Conservation (phyloP, 2,797 vertebrate genomes). For the Carcharodon carcharias region DNA sequence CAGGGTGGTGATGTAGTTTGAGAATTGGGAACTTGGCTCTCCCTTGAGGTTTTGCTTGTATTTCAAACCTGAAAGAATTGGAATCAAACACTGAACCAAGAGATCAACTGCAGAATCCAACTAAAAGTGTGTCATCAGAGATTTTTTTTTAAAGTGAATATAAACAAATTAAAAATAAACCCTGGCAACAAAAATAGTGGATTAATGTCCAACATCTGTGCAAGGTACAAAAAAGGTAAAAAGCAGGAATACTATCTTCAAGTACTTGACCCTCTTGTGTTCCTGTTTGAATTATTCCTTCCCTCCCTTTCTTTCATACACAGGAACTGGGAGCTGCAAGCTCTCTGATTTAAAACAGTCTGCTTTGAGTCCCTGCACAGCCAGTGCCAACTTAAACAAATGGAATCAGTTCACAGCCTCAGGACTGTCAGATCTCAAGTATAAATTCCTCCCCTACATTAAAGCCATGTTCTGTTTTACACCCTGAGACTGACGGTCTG, state of each 20-base stretch:
- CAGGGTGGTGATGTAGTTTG: background rate
- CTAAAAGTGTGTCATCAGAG: background rate
- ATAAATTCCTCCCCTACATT: background rate
- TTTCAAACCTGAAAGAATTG: conserved; percentile 1
- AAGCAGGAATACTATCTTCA: background rate
- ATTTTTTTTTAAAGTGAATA: background rate
- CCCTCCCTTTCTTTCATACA: background rate
- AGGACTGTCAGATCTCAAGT: background rate
- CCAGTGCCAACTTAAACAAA: conserved; percentile 12
- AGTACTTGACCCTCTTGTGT: background rate
- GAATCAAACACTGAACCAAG: background rate
- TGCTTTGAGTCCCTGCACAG: too few relatives aligned
- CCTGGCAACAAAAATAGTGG: background rate
- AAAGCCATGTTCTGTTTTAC: background rate
- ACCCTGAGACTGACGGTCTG: background rate
- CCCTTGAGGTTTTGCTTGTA: background rate
- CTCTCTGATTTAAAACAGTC: background rate
- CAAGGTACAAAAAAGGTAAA: background rate
- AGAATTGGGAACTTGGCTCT: background rate
- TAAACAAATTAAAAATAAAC: background rate
- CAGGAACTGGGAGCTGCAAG: background rate
- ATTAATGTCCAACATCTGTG: conserved; percentile 13
- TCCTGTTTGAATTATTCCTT: conserved; percentile 31
- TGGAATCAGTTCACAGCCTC: background rate
- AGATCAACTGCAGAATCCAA: background rate